Percentiles rank a stretch among this genome's conserved stretches.
Evolutionary conservation across 2,797 vertebrate genomes (phyloP).

Genomic region (Chrosomus eos): DNA sequence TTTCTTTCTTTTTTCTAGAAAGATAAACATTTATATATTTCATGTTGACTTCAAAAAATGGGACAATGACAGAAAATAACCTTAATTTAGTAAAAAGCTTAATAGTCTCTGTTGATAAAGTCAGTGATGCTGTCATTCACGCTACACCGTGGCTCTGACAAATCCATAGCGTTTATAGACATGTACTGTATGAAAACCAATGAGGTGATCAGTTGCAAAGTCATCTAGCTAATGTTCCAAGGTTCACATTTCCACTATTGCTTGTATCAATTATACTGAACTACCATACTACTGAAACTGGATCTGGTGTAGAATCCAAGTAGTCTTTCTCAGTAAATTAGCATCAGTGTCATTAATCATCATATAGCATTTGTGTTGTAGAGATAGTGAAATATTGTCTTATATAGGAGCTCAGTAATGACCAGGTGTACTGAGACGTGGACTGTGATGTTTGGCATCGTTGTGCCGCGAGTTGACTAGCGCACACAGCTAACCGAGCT

Average conservation of each 20-base stretch:
- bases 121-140: not conserved
- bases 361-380: not conserved
- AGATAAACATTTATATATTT: not conserved
- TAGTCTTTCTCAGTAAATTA: not conserved
- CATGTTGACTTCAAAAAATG: not conserved
- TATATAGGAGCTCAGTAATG: conserved; percentile 30
- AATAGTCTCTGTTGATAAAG: not conserved
- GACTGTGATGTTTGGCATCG: conserved; percentile 71
- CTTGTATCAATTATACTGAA: not conserved
- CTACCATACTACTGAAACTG: not conserved
- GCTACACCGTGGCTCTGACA: too few relatives aligned
- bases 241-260: not conserved
- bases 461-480: conserved; percentile 70
- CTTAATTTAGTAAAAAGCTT: not conserved
- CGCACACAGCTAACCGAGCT: conserved; percentile 31
- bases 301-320: not conserved
- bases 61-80: not conserved
- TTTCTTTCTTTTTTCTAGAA: not conserved
- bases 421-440: conserved; percentile 63
- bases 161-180: not conserved
- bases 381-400: conserved; percentile 29
- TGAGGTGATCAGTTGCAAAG: not conserved
- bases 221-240: not conserved
- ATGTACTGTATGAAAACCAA: not conserved
- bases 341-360: conserved; percentile 14